Evolutionary conservation across 2,888 invertebrate species (phyloP), one percentile per base, ranked within the genome.

Genomic region (Lacanobia wlatinum): DNA sequence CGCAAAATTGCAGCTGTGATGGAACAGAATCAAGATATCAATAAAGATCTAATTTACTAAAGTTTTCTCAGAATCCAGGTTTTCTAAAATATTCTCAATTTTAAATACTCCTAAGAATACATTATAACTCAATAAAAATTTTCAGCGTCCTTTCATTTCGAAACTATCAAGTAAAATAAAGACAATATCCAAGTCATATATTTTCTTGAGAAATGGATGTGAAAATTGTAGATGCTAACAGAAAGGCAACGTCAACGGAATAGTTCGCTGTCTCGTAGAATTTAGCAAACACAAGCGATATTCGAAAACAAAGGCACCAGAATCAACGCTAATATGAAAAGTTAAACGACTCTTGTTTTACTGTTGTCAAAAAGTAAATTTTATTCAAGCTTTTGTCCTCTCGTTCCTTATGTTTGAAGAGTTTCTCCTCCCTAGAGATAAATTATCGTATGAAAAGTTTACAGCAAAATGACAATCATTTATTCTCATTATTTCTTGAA

Each of bases 261-360:
- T 86, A 87, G 86, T 87, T 78, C 38, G 58, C 65, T 69, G 76
- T 78, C 73, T 71, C 56, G 69, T 58, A 72, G 50, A 84, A 76
- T 86, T 84, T 75, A 68, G 73, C 59, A 71, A 73, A 73, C 70
- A 81, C 62, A 60, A 77, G 71, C 69, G 70, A 84, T 87, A 86
- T 88, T 87, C 73, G 80, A 78, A 81, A 81, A 84, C 73, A 85
- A 84, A 86, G 76, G 83, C 82, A 82, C 64, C 78, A 81, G 76
- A 85, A 89, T 82, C 86, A 82, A 86, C 83, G 84, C 83, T 90
- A 90, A 91, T 91, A 90, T 82, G 88, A 89, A 92, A 93, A 93
- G 93, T 92, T 92, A 89, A 90, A 93, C 90, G 90, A 90, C 92
- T 88, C 88, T 92, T 93, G 91, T 92, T 92, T 88, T 84, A 88